Percentiles rank a stretch among this genome's conserved stretches.
Conservation (phyloP, 2,888 invertebrate species). For the Brenthis ino region DNA sequence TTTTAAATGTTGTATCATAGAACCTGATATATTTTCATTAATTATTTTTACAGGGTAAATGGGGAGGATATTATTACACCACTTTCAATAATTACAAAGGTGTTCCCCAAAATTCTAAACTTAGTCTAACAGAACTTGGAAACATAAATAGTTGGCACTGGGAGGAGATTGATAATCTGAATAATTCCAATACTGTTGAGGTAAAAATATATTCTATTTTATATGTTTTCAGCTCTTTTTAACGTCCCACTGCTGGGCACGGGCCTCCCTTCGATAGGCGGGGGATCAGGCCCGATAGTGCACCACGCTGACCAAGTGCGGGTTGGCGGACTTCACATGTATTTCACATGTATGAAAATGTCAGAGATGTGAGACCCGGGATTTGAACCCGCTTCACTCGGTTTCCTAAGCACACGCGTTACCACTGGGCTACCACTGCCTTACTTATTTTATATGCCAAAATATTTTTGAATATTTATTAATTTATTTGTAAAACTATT, state of each 20-base stretch:
- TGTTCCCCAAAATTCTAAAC: not conserved
- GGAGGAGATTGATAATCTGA: not conserved
- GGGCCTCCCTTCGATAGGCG: no score
- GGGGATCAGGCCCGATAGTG: no score
- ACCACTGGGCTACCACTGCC: no score
- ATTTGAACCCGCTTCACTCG: no score
- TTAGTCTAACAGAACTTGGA: conserved; percentile 2
- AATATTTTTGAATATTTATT: not conserved
- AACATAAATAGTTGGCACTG: not conserved
- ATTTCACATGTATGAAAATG: no score
- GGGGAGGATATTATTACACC: conserved; percentile 12
- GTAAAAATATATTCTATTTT: not conserved
- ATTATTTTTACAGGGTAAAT: conserved; percentile 2
- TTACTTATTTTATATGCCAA: not conserved
- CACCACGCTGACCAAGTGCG: no score
- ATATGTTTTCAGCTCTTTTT: not conserved
- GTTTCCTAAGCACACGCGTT: no score
- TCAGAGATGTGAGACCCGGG: no score
- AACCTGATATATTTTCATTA: not conserved
- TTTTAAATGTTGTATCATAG: not conserved
- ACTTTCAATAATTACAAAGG: not conserved
- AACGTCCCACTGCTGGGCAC: not conserved
- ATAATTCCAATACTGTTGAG: not conserved
- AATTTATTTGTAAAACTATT: not conserved
- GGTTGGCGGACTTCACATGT: no score